Percentiles rank a stretch among this genome's conserved stretches.
Evolutionary conservation across 2,888 invertebrate genomes (phyloP).

Genomic region (Dichetophora obliterata): DNA sequence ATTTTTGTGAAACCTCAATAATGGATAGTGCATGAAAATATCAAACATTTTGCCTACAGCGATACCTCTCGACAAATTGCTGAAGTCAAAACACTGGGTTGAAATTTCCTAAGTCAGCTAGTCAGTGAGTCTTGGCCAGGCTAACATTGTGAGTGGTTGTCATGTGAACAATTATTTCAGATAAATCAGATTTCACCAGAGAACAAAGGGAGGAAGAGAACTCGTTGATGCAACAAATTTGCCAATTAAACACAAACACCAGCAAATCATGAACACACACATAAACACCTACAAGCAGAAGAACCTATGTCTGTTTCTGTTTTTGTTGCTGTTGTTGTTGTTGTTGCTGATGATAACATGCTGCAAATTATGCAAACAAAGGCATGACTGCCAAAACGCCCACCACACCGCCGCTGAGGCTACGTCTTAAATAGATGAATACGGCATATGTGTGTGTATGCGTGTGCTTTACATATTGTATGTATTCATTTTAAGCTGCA

Average conservation of each 20-base stretch:
- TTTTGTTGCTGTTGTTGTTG: slow-evolving; percentile 16
- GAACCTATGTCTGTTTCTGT: neutral
- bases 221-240: slow-evolving; percentile 35
- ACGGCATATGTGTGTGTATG: neutral
- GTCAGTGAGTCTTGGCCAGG: too few species aligned
- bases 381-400: slow-evolving; percentile 6
- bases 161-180: slow-evolving; percentile 25
- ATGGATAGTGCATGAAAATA: too few species aligned
- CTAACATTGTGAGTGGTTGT: slow-evolving; percentile 3
- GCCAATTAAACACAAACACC: slow-evolving; percentile 36
- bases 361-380: slow-evolving; percentile 42
- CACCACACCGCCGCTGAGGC: neutral
- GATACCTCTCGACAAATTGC: too few species aligned
- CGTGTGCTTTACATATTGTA: slow-evolving; percentile 18
- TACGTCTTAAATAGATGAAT: slow-evolving; percentile 14
- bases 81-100: too few species aligned
- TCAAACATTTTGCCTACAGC: too few species aligned
- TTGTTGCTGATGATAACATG: slow-evolving; percentile 39
- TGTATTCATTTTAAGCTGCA: slow-evolving; percentile 2
- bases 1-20: too few species aligned
- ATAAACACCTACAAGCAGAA: neutral
- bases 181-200: slow-evolving; percentile 24
- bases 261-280: neutral
- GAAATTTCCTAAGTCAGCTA: too few species aligned
- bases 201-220: neutral